phyloP scores from a whole-genome alignment of 2,113 vertebrate genomes.

The Thalassoma bifasciatum region DNA sequence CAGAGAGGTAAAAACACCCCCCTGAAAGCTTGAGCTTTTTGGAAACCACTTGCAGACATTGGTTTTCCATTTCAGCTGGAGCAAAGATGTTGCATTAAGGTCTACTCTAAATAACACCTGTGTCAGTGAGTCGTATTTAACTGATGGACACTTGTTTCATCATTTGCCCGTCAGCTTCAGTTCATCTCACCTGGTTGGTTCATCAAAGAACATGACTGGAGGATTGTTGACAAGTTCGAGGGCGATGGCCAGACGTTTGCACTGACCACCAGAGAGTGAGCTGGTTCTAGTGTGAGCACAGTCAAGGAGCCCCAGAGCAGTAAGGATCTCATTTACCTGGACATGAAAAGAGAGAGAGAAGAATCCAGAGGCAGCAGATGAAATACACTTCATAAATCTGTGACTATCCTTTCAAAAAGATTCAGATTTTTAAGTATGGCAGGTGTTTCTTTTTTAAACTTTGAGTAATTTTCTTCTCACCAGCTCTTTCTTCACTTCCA shows the following conservation, averaged over 20 bases:
- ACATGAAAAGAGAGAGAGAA: not conserved
- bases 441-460: not conserved
- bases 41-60: too few relatives aligned
- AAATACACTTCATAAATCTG: too few relatives aligned
- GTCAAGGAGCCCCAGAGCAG: slow-evolving; percentile 91
- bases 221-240: slow-evolving; percentile 98
- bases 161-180: not conserved
- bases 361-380: not conserved
- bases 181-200: slow-evolving; percentile 92
- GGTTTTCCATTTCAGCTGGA: too few relatives aligned
- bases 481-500: slow-evolving; percentile 95
- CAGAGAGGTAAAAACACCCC: too few relatives aligned
- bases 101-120: too few relatives aligned
- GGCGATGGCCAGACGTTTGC: slow-evolving; percentile 95
- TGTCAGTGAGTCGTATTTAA: too few relatives aligned
- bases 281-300: slow-evolving; percentile 92
- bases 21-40: too few relatives aligned
- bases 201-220: slow-evolving; percentile 98
- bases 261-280: slow-evolving; percentile 92
- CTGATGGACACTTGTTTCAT: too few relatives aligned
- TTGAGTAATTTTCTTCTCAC: slow-evolving; percentile 78
- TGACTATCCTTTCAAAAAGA: too few relatives aligned
- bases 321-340: slow-evolving; percentile 96
- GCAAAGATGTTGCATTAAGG: too few relatives aligned
- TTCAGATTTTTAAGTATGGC: too few relatives aligned